A percentile compares a stretch with the other conserved stretches of the same genome.
Conservation (phyloP, 2,797 vertebrate species). For the Crenuchus spilurus region DNA sequence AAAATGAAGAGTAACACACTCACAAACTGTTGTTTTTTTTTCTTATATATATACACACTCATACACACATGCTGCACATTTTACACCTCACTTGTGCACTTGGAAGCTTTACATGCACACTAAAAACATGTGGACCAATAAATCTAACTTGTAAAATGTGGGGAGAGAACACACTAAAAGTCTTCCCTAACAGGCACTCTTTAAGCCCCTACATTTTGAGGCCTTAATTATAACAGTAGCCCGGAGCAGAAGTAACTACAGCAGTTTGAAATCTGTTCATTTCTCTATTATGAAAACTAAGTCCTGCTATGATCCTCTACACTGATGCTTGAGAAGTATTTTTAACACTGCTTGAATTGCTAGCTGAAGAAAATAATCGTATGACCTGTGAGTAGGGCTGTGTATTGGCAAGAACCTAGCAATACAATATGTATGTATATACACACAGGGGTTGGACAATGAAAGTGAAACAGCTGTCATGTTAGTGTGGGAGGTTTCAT, state of each 20-base stretch:
- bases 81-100: slow-evolving; percentile 5
- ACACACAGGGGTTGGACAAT: no score
- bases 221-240: slow-evolving; percentile 3
- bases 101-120: not conserved
- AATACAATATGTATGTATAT: no score
- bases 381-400: no score
- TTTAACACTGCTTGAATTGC: no score
- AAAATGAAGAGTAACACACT: not conserved
- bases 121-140: slow-evolving; percentile 9
- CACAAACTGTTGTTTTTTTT: not conserved
- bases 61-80: not conserved
- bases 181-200: not conserved
- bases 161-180: slow-evolving; percentile 35
- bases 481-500: no score
- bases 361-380: no score
- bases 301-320: not conserved
- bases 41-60: slow-evolving; percentile 16
- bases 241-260: not conserved
- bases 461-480: no score
- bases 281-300: not conserved
- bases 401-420: no score
- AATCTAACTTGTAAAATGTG: slow-evolving; percentile 39
- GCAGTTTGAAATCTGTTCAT: not conserved
- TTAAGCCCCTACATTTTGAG: slow-evolving; percentile 1
- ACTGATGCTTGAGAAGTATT: not conserved